phyloP scores from a whole-genome alignment of 2,888 invertebrate genomes.

The Nomada goodeniana region DNA sequence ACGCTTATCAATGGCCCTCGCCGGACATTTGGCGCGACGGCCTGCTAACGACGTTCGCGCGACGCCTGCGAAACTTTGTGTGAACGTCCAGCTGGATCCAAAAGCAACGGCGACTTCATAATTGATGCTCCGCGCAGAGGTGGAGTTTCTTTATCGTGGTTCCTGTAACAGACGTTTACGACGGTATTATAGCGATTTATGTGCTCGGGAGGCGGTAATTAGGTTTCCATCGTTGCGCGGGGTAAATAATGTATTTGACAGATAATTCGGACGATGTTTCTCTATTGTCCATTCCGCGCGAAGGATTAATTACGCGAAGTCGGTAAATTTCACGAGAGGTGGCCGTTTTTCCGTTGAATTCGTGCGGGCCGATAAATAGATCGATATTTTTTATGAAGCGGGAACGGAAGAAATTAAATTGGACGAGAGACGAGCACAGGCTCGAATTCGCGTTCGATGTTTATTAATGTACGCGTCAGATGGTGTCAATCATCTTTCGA shows the following conservation, averaged over 20 bases:
- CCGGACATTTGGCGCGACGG: neutral
- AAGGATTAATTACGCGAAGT: too few relatives aligned
- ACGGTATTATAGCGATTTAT: neutral
- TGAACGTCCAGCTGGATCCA: neutral
- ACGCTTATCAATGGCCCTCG: conserved; percentile 8
- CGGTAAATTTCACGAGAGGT: too few relatives aligned
- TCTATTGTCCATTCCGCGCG: too few relatives aligned
- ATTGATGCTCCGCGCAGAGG: neutral
- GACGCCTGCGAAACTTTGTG: neutral
- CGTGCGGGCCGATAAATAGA: too few relatives aligned
- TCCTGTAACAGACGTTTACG: conserved; percentile 24
- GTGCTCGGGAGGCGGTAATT: neutral
- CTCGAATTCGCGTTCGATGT: neutral
- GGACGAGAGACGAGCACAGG: neutral
- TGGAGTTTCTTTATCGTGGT: neutral
- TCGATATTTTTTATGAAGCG: too few relatives aligned
- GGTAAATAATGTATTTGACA: neutral
- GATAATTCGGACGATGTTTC: too few relatives aligned
- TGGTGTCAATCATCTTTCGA: neutral
- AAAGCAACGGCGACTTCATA: conserved; percentile 15
- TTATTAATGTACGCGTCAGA: neutral
- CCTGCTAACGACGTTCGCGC: conserved; percentile 2
- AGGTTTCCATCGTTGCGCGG: neutral
- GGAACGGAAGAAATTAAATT: neutral
- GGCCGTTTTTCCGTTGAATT: too few relatives aligned